Percentiles rank a stretch among this genome's conserved stretches.
These are phyloP conservation scores for Hippocampus abdominalis DNA, from an alignment of 2,113 vertebrate genomes.

Conservation along the genomic window DNA sequence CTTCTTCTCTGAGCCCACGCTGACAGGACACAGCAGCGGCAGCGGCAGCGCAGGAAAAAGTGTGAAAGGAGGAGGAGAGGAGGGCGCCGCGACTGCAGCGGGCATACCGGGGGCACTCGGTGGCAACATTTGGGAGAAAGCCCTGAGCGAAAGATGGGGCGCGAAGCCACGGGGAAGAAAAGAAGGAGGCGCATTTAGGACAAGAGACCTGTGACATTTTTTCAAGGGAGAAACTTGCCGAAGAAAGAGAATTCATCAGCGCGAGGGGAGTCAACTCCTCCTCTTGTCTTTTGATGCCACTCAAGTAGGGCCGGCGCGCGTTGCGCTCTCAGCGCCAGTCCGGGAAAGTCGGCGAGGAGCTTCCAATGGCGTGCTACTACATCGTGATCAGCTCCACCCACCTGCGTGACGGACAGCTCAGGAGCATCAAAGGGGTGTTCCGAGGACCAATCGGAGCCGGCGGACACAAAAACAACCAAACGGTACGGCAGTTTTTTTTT, in stretches of 20 bases:
- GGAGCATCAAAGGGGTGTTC: conserved; percentile 98
- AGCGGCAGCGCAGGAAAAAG: conserved; percentile 13
- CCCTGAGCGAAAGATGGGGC: conserved; percentile 54
- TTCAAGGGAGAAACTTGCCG: conserved; percentile 49
- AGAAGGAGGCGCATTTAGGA: neutral
- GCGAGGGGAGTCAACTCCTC: conserved; percentile 7
- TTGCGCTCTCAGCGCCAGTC: neutral
- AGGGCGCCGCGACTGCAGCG: conserved; percentile 54
- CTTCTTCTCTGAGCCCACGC: conserved; percentile 22
- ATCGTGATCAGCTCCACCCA: conserved; percentile 98
- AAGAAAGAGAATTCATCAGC: conserved; percentile 49
- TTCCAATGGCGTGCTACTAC: conserved; percentile 96
- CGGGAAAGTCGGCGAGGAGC: neutral
- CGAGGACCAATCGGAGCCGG: conserved; percentile 88
- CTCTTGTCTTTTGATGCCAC: neutral
- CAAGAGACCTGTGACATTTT: conserved; percentile 41
- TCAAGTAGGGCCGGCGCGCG: conserved; percentile 12
- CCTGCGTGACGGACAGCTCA: conserved; percentile 93
- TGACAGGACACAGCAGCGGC: conserved; percentile 28
- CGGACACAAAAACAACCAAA: conserved; percentile 73
- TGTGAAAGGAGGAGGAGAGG: conserved; percentile 35
- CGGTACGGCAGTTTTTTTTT: conserved; percentile 77
- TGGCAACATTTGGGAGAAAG: conserved; percentile 41
- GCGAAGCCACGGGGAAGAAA: conserved; percentile 25
- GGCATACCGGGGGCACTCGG: conserved; percentile 34